Evolutionary conservation across 2,888 invertebrate species (phyloP).

Genomic region (Pediacus dermestoides): DNA sequence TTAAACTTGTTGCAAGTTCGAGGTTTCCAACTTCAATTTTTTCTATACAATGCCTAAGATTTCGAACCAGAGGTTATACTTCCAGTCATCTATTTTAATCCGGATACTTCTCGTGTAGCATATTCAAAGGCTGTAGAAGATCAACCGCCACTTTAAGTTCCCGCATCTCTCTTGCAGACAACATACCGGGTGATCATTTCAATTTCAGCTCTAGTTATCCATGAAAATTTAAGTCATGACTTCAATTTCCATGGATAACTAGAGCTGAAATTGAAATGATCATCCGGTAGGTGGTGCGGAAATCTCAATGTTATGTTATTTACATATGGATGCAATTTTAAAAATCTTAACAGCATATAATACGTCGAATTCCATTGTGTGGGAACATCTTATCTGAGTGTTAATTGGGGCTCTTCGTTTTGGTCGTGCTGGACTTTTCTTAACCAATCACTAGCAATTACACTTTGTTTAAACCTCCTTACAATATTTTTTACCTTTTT

Average conservation of each 20-base stretch:
- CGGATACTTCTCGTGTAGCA: slow-evolving; percentile 31
- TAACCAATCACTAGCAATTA: too few species aligned
- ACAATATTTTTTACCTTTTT: slow-evolving; percentile 10
- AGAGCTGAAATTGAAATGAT: too few species aligned
- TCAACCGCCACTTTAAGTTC: neutral
- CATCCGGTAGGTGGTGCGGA: slow-evolving; percentile 29
- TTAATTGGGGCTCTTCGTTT: slow-evolving; percentile 13
- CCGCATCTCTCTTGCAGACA: slow-evolving; percentile 30
- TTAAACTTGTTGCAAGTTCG: too few species aligned
- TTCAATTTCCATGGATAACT: too few species aligned
- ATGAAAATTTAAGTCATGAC: too few species aligned
- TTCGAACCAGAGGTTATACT: slow-evolving; percentile 33
- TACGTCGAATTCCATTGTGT: slow-evolving; percentile 32
- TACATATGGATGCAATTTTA: slow-evolving; percentile 21
- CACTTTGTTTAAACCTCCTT: too few species aligned
- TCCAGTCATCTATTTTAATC: slow-evolving; percentile 29
- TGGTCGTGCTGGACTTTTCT: slow-evolving; percentile 13
- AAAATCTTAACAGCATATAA: slow-evolving; percentile 21
- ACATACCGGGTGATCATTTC: too few species aligned
- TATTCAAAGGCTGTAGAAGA: slow-evolving; percentile 28
- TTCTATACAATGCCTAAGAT: too few species aligned
- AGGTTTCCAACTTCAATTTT: too few species aligned
- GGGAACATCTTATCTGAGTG: slow-evolving; percentile 25
- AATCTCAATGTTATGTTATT: slow-evolving; percentile 24
- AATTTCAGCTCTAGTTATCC: too few species aligned